Evolutionary conservation across 2,113 vertebrate species (phyloP).

Genomic region (Stegostoma tigrinum): DNA sequence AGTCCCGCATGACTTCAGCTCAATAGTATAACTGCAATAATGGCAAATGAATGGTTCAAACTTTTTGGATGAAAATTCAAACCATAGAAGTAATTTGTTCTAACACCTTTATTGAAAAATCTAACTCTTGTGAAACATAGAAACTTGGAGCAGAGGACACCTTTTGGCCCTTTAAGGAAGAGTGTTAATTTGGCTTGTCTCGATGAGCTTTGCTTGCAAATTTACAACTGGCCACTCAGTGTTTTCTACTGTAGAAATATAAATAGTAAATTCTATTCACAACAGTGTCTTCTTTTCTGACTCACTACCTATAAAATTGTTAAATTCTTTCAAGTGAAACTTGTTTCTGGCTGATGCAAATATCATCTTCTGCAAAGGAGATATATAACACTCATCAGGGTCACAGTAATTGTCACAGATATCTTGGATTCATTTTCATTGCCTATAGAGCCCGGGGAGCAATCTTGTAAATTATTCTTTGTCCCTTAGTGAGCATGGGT

Average conservation of each 20-base stretch:
- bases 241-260: too few relatives aligned
- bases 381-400: not conserved
- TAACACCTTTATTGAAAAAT: not conserved
- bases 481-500: not conserved
- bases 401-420: too few relatives aligned
- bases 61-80: not conserved
- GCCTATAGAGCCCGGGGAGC: not conserved
- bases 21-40: not conserved
- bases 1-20: not conserved
- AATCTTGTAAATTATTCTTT: not conserved
- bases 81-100: not conserved
- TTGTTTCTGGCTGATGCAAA: not conserved
- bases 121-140: too few relatives aligned
- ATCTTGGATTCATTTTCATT: not conserved
- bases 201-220: too few relatives aligned
- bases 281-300: too few relatives aligned
- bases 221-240: too few relatives aligned
- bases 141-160: too few relatives aligned
- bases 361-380: not conserved
- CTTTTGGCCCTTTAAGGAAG: too few relatives aligned
- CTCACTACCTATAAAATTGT: too few relatives aligned
- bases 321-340: not conserved
- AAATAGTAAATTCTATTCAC: too few relatives aligned
- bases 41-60: not conserved
- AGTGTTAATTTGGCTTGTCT: too few relatives aligned